A percentile compares a stretch with the other conserved stretches of the same genome.
These are phyloP conservation scores for Lineus longissimus DNA, from an alignment of 1,140 invertebrate genomes.

Conservation along the genomic window DNA sequence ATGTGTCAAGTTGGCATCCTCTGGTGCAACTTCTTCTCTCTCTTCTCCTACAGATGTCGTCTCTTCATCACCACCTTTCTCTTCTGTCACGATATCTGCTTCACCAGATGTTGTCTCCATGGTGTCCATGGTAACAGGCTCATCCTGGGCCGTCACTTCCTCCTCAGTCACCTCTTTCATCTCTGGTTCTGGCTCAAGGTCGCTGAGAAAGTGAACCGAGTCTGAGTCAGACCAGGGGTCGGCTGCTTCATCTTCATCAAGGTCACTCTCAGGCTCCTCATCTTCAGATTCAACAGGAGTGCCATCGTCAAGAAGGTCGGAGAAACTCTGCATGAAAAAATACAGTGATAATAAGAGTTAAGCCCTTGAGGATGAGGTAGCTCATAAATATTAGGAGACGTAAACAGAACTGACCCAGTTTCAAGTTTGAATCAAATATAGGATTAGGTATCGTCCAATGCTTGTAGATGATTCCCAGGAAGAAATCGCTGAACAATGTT, in stretches of 20 bases:
- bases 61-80: background rate
- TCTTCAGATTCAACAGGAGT: constrained; percentile 7
- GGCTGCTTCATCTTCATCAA: constrained; percentile 10
- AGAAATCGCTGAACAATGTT: too few species aligned
- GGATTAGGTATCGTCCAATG: too few species aligned
- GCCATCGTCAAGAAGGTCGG: constrained; percentile 7
- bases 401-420: too few species aligned
- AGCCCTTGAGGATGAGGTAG: too few species aligned
- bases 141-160: constrained; percentile 4
- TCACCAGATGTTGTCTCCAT: background rate
- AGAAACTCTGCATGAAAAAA: too few species aligned
- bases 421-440: too few species aligned
- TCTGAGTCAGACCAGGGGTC: background rate
- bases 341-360: too few species aligned
- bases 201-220: too few species aligned
- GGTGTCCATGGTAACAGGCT: constrained; percentile 4
- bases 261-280: constrained; percentile 15
- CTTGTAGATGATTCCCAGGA: too few species aligned
- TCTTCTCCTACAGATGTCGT: background rate
- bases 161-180: background rate
- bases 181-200: constrained; percentile 9
- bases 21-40: background rate
- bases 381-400: too few species aligned
- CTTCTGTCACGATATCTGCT: constrained; percentile 16
- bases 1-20: background rate